Evolutionary conservation across 2,113 vertebrate species (phyloP), one percentile per base, ranked within the genome.

Genomic region (Pteronura brasiliensis): DNA sequence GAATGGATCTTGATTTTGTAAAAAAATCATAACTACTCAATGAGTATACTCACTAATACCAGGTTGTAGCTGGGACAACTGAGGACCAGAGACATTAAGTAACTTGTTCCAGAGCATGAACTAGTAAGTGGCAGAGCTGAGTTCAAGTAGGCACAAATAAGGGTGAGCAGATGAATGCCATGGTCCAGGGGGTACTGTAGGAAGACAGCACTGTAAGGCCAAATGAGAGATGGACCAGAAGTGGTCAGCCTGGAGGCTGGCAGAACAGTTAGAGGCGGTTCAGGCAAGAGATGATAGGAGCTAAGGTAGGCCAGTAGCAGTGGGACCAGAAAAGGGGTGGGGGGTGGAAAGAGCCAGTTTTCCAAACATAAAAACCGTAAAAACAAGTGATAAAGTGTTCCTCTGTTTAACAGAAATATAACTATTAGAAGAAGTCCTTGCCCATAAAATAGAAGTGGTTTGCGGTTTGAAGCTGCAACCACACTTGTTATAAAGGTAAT

Each of bases 401-500:
- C 85, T 12, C 18, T 71, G 13, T n/a, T 65, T 21, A 61, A 55
- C 55, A 85, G 81, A 94, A 85, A 6, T 65, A 0, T 82, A 55
- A 47, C 36, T 47, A 71, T 80, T 71, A 81, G 59, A 94, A 91
- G 55, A 92, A 88, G 71, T 3, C 14, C 34, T 93, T 90, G 84
- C 74, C 55, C 87, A 71, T 74, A 87, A 92, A 80, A 84, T 76
- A 15, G 3, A 79, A 89, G 90, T 69, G 39, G 87, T 63, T 88
- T 96, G 93, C 92, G 92, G 94, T 94, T 88, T 79, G 76, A 96
- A 81, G 57, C 42, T 69, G 34, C 25, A 84, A 90, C 74, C 90
- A 52, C 79, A 21, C 0, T 42, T 93, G 39, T 85, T 71, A 90
- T 61, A 92, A 96, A 90, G 77, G 29, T 63, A 81, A 84, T 90